These are phyloP conservation scores for Chauna torquata DNA, from an alignment of 2,113 vertebrate genomes.

Conservation along the genomic window DNA sequence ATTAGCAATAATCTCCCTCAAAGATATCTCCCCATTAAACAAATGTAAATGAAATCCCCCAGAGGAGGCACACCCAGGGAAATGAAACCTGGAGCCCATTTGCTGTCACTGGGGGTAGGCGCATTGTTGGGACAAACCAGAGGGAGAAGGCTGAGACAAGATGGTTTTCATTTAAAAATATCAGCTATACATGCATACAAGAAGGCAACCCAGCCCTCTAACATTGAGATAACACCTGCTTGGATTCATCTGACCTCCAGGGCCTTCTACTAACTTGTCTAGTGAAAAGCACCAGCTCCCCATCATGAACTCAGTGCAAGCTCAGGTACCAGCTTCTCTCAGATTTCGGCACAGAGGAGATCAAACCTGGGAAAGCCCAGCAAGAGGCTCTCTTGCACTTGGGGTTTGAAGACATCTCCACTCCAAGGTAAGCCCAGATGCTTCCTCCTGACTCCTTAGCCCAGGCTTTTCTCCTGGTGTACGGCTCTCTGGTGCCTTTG, in stretches of 20 bases:
- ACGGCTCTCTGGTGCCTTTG: neutral
- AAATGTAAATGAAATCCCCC: neutral
- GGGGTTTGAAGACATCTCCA: neutral
- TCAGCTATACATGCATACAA: neutral
- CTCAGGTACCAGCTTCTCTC: neutral
- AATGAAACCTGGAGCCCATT: neutral
- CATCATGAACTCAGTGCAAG: neutral
- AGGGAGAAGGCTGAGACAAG: neutral
- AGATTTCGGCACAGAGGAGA: neutral
- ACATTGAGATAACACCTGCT: neutral
- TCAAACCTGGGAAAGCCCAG: neutral
- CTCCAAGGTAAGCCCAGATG: neutral
- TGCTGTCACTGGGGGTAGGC: no score
- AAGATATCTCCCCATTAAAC: neutral
- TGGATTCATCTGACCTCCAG: neutral
- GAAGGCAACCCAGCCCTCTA: neutral
- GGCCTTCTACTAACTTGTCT: neutral
- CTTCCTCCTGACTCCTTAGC: neutral
- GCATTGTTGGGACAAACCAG: neutral
- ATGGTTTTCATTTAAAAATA: neutral
- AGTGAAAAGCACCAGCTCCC: neutral
- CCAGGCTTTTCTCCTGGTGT: neutral
- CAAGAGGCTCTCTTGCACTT: neutral
- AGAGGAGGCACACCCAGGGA: neutral
- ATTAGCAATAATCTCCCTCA: neutral